Percentiles rank a stretch among this genome's conserved stretches.
Conservation (phyloP, 1,140 invertebrate genomes). For the Agrilus planipennis region DNA sequence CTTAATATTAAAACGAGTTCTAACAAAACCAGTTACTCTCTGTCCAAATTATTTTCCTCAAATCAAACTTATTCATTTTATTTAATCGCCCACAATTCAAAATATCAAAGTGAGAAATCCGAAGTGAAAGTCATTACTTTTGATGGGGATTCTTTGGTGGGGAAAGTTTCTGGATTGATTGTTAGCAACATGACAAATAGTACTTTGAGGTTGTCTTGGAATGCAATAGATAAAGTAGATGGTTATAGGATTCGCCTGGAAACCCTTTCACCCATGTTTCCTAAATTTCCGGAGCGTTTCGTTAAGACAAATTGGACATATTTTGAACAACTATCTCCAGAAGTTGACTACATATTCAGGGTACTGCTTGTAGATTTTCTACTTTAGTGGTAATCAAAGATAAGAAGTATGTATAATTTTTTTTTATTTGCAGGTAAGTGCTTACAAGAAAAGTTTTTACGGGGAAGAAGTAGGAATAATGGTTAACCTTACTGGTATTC, state of each 20-base stretch:
- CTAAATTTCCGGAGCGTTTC: too few relatives aligned
- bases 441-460: constrained; percentile 44
- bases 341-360: constrained; percentile 33
- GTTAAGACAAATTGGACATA: too few relatives aligned
- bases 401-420: too few relatives aligned
- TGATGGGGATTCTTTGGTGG: constrained; percentile 48
- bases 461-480: constrained; percentile 42
- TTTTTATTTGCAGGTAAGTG: constrained; percentile 43
- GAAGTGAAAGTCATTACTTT: constrained; percentile 42
- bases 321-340: too few relatives aligned
- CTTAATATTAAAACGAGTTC: constrained; percentile 20
- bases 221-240: constrained; percentile 41
- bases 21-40: constrained; percentile 38
- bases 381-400: too few relatives aligned
- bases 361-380: too few relatives aligned
- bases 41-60: constrained; percentile 46
- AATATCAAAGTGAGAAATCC: constrained; percentile 45
- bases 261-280: too few relatives aligned
- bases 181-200: constrained; percentile 37
- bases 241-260: constrained; percentile 46
- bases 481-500: constrained; percentile 41
- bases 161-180: constrained; percentile 44
- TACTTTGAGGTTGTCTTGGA: constrained; percentile 48
- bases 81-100: constrained; percentile 54
- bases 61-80: constrained; percentile 60